Evolutionary conservation across 2,888 invertebrate genomes (phyloP), one percentile per base, ranked within the genome.

Genomic region (Cacoxenus indagator): DNA sequence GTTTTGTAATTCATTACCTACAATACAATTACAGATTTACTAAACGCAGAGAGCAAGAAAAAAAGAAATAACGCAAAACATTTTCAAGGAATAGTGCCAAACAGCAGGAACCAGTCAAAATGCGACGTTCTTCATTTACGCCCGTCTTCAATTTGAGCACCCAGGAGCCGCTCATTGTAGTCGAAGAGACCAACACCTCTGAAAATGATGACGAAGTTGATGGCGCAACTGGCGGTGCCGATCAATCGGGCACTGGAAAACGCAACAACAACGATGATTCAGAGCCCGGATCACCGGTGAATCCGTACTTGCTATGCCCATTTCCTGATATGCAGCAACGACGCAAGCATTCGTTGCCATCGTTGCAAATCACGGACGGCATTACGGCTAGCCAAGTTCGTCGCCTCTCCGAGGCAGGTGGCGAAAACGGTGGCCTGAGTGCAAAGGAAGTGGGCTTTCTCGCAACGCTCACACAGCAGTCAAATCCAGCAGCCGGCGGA

Each of bases 351-450:
- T 95, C 95, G 45, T 89, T 95, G 80, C 95, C 95, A 1, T 95
- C 95, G 1, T 93, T 95, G 1, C 93, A 94, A 78, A 95, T 95
- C 85, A 93, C 94, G 24, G 92, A 94, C 74, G 95, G 95, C 67
- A 95, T 95, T 70, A 95, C 95, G 54, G 95, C 95, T 62, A 95
- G 95, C 81, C 95, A 95, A 91, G 95, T 95, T 67, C 91, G 95
- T 24, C 91, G 95, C 22, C 88, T 95, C 55, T 95, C 95, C 45
- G 95, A 95, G 81, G 91, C 93, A 68, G 94, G 95, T 19, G 91
- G 91, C 0, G 94, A 94, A 84, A 90, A 92, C 24, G 91, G 91
- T 4, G 93, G 93, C 0, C 91, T 93, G 2, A 92, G 94, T 69
- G 92, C 93, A n/a, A 91, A 92, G 65, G 95, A 95, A 85, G 93